A percentile compares a stretch with the other conserved stretches of the same genome.
phyloP scores from a whole-genome alignment of 2,113 vertebrate genomes.

The Malurus melanocephalus region DNA sequence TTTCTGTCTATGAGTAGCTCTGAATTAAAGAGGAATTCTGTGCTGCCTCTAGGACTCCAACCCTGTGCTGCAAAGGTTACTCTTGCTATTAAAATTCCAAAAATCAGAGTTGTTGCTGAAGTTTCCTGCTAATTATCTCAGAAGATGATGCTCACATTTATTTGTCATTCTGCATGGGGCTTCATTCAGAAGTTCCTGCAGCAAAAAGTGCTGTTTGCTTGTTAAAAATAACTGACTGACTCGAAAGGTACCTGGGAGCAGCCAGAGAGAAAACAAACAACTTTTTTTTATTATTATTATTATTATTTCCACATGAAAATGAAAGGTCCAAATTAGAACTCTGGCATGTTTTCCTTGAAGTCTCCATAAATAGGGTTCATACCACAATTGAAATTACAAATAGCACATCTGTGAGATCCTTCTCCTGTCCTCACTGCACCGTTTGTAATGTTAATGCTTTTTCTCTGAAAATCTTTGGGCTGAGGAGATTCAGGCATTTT shows the following conservation, averaged over 20 bases:
- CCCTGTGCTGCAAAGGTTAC: background rate
- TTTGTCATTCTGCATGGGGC: background rate
- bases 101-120: background rate
- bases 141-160: background rate
- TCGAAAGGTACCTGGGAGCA: background rate
- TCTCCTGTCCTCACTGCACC: background rate
- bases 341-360: background rate
- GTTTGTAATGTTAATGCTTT: background rate
- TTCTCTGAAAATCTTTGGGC: background rate
- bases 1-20: background rate
- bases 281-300: background rate
- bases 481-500: background rate
- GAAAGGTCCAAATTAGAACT: background rate
- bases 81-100: background rate
- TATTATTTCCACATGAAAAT: background rate
- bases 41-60: background rate
- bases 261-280: background rate
- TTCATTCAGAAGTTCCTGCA: background rate
- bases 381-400: background rate
- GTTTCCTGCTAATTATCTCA: conserved; percentile 8
- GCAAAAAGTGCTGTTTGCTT: background rate
- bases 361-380: background rate
- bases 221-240: background rate
- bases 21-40: background rate
- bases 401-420: background rate